Conservation (phyloP, 2,797 vertebrate species). For the Malurus leucopterus region DNA sequence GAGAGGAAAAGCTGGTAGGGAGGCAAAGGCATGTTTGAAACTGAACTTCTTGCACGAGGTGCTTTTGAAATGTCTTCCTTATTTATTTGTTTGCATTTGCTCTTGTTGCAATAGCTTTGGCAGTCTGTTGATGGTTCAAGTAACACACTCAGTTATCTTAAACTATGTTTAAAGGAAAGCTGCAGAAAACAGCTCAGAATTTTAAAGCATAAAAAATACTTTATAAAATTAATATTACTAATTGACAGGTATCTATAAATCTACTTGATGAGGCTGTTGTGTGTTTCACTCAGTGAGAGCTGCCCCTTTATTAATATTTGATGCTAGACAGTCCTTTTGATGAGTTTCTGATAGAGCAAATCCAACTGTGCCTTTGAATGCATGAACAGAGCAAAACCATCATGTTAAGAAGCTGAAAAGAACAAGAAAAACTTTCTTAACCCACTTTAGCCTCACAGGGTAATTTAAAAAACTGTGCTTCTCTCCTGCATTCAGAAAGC, state of each 20-base stretch:
- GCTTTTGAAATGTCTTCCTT: conserved; percentile 15
- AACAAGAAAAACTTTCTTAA: background rate
- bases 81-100: conserved; percentile 32
- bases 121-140: background rate
- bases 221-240: background rate
- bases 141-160: background rate
- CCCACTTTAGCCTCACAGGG: background rate
- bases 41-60: background rate
- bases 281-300: background rate
- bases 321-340: background rate
- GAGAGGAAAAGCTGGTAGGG: background rate
- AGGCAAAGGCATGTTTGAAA: background rate
- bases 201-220: background rate
- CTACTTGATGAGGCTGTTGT: background rate
- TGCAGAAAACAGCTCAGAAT: background rate
- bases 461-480: background rate
- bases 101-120: background rate
- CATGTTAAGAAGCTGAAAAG: background rate
- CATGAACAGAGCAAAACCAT: background rate
- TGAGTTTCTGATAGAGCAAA: background rate
- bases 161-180: background rate
- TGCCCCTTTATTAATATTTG: background rate
- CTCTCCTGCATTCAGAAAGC: background rate
- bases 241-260: background rate
- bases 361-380: background rate